Evolutionary conservation across 64 coral and sea anemone species (phyloP).

Genomic region (Montipora sp.): DNA sequence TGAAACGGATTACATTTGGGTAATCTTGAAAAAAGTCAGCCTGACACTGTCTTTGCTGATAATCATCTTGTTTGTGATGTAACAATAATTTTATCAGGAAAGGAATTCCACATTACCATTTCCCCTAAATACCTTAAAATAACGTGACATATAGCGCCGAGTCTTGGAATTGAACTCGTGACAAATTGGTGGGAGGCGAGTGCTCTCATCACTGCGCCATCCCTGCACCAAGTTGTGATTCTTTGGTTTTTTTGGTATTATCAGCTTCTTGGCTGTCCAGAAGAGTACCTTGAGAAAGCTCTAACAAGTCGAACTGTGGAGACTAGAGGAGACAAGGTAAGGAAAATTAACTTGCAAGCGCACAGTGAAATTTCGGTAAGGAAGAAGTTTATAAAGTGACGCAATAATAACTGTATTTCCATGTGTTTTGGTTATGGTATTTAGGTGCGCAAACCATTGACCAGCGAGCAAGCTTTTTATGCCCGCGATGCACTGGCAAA

Average conservation of each 20-base stretch:
- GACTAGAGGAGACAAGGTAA: slow-evolving; percentile 96
- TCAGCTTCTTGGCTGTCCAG: slow-evolving; percentile 93
- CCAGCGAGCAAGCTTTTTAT: slow-evolving; percentile 91
- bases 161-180: too few species aligned
- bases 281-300: slow-evolving; percentile 84
- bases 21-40: too few species aligned
- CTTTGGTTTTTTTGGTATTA: background rate
- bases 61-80: too few species aligned
- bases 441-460: slow-evolving; percentile 87
- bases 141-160: too few species aligned
- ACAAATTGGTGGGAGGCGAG: background rate
- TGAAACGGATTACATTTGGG: too few species aligned
- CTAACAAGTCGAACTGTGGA: slow-evolving; percentile 85
- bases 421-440: slow-evolving; percentile 20
- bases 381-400: too few species aligned
- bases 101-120: too few species aligned
- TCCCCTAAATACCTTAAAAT: too few species aligned
- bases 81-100: too few species aligned
- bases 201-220: too few species aligned
- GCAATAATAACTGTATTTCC: background rate
- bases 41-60: too few species aligned
- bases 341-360: too few species aligned
- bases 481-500: slow-evolving; percentile 93
- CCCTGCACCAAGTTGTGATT: background rate
- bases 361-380: background rate